Percentiles rank a stretch among this genome's conserved stretches.
Evolutionary conservation across 2,888 invertebrate species (phyloP).

Genomic region (Synergus gifuensis): DNA sequence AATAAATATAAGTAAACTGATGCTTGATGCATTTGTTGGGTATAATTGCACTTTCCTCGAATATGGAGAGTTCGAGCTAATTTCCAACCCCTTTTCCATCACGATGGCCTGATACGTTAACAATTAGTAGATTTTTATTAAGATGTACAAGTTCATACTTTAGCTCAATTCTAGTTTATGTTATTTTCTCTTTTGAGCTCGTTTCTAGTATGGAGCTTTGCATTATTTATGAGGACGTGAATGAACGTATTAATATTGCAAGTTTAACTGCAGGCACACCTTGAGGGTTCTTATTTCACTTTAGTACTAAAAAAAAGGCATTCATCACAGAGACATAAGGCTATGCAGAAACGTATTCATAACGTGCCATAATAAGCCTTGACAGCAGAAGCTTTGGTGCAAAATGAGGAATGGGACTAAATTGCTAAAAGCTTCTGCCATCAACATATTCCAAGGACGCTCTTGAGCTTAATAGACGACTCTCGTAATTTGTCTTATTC

Average conservation of each 20-base stretch:
- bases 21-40: too few species aligned
- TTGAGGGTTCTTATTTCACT: not conserved
- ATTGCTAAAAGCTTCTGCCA: not conserved
- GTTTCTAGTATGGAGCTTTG: too few species aligned
- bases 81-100: too few species aligned
- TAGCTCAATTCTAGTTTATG: not conserved
- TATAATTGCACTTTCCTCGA: too few species aligned
- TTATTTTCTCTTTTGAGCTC: not conserved
- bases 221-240: not conserved
- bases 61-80: too few species aligned
- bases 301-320: not conserved
- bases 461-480: not conserved
- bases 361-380: not conserved
- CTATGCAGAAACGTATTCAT: not conserved
- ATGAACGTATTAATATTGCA: not conserved
- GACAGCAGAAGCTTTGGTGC: not conserved
- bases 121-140: too few species aligned
- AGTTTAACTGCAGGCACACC: conserved; percentile 7
- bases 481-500: not conserved
- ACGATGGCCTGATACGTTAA: too few species aligned
- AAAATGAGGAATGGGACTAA: not conserved
- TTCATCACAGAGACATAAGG: not conserved
- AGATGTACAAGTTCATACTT: too few species aligned
- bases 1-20: too few species aligned
- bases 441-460: conserved; percentile 2